Percentiles rank a stretch among this genome's conserved stretches.
Evolutionary conservation across 2,888 invertebrate genomes (phyloP).

Genomic region (Metalampra italica): DNA sequence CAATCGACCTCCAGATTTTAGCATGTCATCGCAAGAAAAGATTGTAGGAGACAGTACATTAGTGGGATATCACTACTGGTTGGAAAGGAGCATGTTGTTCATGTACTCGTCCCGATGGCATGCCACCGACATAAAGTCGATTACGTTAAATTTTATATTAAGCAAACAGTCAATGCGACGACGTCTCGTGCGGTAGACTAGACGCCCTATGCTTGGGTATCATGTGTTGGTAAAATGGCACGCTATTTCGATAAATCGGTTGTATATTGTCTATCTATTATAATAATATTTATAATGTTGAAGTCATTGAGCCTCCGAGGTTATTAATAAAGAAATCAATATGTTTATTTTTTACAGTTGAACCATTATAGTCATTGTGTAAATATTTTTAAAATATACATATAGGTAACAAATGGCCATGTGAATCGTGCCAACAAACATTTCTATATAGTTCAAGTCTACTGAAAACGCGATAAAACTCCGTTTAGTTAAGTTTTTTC

Average conservation of each 20-base stretch:
- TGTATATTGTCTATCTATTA: no score
- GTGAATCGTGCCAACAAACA: slow-evolving; percentile 9
- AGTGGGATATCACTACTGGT: slow-evolving; percentile 71
- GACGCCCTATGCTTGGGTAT: slow-evolving; percentile 16
- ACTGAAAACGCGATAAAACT: slow-evolving; percentile 9
- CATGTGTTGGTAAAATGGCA: neutral
- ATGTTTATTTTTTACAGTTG: no score
- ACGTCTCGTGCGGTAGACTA: slow-evolving; percentile 38
- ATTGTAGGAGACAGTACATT: slow-evolving; percentile 74
- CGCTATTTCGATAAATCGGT: no score
- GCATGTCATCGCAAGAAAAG: slow-evolving; percentile 75
- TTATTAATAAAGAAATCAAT: no score
- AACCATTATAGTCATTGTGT: no score
- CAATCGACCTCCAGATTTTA: slow-evolving; percentile 38
- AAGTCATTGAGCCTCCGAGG: no score
- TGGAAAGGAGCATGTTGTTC: slow-evolving; percentile 65
- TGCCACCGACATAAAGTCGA: slow-evolving; percentile 53
- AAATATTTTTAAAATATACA: neutral
- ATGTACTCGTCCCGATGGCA: slow-evolving; percentile 49
- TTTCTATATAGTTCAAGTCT: neutral
- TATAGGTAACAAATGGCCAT: neutral
- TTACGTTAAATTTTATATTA: slow-evolving; percentile 67
- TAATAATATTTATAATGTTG: no score
- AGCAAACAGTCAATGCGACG: slow-evolving; percentile 56
- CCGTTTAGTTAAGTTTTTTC: slow-evolving; percentile 8